Evolutionary conservation across 2,113 vertebrate species (phyloP), one percentile per base, ranked within the genome.

Genomic region (Notarius lentiginosus): DNA sequence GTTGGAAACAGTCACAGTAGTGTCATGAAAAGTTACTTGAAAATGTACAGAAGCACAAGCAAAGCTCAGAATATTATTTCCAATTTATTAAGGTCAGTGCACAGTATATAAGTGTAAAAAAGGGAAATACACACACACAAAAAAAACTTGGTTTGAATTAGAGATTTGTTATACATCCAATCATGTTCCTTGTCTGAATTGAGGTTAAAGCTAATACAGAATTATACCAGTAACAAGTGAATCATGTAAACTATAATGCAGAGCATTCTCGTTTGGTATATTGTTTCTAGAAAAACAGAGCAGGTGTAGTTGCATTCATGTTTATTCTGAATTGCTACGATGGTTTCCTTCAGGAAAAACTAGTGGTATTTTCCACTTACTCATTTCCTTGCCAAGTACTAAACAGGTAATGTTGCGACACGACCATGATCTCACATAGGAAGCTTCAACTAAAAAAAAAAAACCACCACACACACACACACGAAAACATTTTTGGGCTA

Each of bases 61-160:
- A 5, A 76, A 76, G 22, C 4, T 83, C 22, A 68, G 68, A 68
- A 83, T 11, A 53, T 60, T 61, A 81, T 49, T 61, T 63, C 63
- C 15, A 68, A 11, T 84, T 84, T 84, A 84, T 72, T 84, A 56
- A 27, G 17, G 27, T 41, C 27, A 55, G 66, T 72, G 27, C 27
- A 53, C 41, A 82, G 7, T 47, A 49, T 24, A 63, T 7, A n/a
- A n/a, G 7, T 63, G 11, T 17, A 61, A 4, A 55, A 34, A 80
- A 30, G 22, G 47, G 17, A 82, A 49, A 61, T 41, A 41, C 27
- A 60, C 7, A 8, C 18, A n/a, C 22, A 41, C 47, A 1, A 6
- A 2, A 76, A 51, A n/a, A 55, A 11, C 7, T 9, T 53, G 53
- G 24, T 15, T 47, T 1, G 4, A 24, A 2, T 14, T 63, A 63